phyloP scores from a whole-genome alignment of 2,888 invertebrate species.

The Meteorus colon region DNA sequence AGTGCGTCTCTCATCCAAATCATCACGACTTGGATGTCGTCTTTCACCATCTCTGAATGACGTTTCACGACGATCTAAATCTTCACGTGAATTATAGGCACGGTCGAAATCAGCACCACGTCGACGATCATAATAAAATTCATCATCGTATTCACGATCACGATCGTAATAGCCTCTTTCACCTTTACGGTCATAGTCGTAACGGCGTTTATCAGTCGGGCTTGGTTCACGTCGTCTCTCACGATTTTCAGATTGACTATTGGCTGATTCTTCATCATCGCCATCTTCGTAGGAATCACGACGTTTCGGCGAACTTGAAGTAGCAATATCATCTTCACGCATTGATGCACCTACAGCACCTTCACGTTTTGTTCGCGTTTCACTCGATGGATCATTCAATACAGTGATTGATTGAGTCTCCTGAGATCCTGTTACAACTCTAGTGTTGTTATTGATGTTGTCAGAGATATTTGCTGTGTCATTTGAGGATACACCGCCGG shows the following conservation, averaged over 20 bases:
- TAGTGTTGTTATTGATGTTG: conserved; percentile 58
- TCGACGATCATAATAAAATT: conserved; percentile 69
- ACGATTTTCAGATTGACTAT: conserved; percentile 68
- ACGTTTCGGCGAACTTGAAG: conserved; percentile 60
- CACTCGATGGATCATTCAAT: conserved; percentile 62
- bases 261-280: conserved; percentile 68
- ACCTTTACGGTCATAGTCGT: conserved; percentile 65
- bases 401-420: conserved; percentile 59
- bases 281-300: conserved; percentile 69
- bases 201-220: conserved; percentile 62
- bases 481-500: conserved; percentile 67
- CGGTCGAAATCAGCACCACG: conserved; percentile 65
- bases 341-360: conserved; percentile 70
- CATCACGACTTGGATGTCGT: conserved; percentile 65
- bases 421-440: conserved; percentile 70
- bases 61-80: conserved; percentile 67
- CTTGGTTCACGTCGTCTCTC: conserved; percentile 66
- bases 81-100: conserved; percentile 66
- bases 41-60: conserved; percentile 67
- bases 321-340: conserved; percentile 57
- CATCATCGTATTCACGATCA: conserved; percentile 69
- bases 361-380: conserved; percentile 67
- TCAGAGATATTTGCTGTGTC: conserved; percentile 60
- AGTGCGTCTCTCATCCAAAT: conserved; percentile 65
- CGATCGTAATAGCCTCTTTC: conserved; percentile 60